Base-by-base conservation (phyloP, 2,113 vertebrate genomes). In the Fulmarus glacialis region DNA sequence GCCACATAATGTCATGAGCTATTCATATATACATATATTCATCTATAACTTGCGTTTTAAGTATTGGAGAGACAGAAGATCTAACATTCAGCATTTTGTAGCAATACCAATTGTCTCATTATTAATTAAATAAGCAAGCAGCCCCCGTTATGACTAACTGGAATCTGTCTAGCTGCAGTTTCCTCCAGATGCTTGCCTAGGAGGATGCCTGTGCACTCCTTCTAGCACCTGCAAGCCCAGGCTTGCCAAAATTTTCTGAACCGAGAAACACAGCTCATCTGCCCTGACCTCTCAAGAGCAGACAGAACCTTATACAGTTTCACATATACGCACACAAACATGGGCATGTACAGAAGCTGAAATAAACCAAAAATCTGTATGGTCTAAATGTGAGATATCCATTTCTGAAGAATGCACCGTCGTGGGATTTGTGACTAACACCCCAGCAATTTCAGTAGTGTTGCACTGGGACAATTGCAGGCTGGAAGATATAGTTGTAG, bases 311-410 rank as follows among this genome's bases (percentile, higher is more conserved):
- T 27, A 4, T 2, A 11, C 8, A 24, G 21, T 24, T 67, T 12
- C 15, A 29, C 50, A 3, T 8, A 3, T 0, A 2, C 5, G 22
- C 30, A 22, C 29, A 45, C 7, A 53, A 59, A 50, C 21, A 16
- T 6, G 5, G 3, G 13, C 4, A 3, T 2, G 15, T 15, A 2
- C 18, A 27, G 68, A n/a, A 63, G 38, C 15, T 48, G 34, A n/a
- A 23, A 30, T 10, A 10, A 9, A 40, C 40, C 38, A 42, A 45
- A 71, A 67, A 6, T 9, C 56, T n/a, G 2, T 3, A 2, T 6
- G 19, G 15, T 34, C 58, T 4, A 9, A 77, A 40, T 0, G 5
- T 17, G 36, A 40, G 45, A 40, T 18, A 6, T 1, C 21, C 2
- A 0, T 45, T 83, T 78, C 32, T n/a, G 71, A 80, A 68, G 58